Conservation (phyloP, 2,888 invertebrate genomes). For the Asteroscopus sphinx region DNA sequence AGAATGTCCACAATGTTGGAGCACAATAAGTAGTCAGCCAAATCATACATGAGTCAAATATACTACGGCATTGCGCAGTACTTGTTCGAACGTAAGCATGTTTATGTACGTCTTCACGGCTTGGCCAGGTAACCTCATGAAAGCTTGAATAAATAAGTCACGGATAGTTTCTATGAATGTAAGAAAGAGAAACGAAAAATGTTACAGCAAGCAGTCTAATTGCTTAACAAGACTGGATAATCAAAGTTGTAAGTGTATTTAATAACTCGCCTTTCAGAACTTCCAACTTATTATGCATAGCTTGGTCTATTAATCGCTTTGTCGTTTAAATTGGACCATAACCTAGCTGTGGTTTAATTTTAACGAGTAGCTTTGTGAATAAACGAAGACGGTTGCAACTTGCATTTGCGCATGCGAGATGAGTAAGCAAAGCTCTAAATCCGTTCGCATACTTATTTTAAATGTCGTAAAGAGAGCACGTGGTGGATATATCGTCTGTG, state of each 20-base stretch:
- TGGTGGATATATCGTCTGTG: constrained; percentile 39
- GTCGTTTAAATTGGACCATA: constrained; percentile 55
- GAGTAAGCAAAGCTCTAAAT: constrained; percentile 74
- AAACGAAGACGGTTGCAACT: constrained; percentile 66
- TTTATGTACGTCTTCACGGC: too few species aligned
- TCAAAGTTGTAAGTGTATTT: too few species aligned
- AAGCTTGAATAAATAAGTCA: too few species aligned
- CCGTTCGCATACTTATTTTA: constrained; percentile 68
- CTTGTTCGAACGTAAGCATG: too few species aligned
- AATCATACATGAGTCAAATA: too few species aligned
- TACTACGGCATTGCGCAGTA: too few species aligned
- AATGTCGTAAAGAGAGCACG: constrained; percentile 67
- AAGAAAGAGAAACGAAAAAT: too few species aligned
- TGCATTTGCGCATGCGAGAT: constrained; percentile 72
- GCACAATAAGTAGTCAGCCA: not conserved
- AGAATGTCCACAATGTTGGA: constrained; percentile 2
- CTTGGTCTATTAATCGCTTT: constrained; percentile 35
- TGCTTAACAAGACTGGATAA: too few species aligned
- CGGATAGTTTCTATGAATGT: too few species aligned
- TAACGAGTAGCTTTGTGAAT: constrained; percentile 71
- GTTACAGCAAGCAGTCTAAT: too few species aligned
- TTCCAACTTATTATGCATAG: constrained; percentile 10
- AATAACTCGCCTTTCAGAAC: not conserved
- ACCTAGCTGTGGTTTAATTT: constrained; percentile 69
- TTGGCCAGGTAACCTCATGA: too few species aligned